phyloP scores from a whole-genome alignment of 2,797 vertebrate genomes.

The Chelidonichthys spinosus region DNA sequence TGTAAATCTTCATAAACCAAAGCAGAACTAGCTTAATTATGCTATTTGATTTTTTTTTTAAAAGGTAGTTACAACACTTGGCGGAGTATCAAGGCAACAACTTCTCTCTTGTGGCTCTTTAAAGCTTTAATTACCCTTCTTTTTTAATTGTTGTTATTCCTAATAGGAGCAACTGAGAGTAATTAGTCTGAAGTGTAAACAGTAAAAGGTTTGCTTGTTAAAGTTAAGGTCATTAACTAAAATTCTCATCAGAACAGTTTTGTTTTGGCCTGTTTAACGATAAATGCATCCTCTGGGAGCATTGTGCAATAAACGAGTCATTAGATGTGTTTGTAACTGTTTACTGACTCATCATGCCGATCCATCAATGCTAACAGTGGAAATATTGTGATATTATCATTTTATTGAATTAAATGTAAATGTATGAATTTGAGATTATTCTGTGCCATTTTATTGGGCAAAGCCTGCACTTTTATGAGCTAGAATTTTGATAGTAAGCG shows the following conservation, averaged over 20 bases:
- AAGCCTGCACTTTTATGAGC: no score
- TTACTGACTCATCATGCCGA: no score
- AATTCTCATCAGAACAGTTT: constrained; percentile 19
- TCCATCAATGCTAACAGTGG: no score
- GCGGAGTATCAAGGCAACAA: not conserved
- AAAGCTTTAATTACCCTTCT: not conserved
- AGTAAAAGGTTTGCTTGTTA: constrained; percentile 23
- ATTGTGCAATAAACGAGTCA: not conserved
- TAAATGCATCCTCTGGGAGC: not conserved
- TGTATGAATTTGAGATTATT: not conserved
- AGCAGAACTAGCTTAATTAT: not conserved
- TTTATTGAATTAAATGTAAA: not conserved
- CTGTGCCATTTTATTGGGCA: no score
- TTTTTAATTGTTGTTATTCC: not conserved
- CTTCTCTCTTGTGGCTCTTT: not conserved
- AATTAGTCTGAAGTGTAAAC: constrained; percentile 23
- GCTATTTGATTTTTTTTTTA: not conserved
- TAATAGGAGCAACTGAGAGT: constrained; percentile 21
- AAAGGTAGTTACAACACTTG: not conserved
- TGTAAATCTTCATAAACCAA: not conserved
- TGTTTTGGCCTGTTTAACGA: constrained; percentile 15
- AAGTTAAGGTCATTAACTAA: constrained; percentile 12
- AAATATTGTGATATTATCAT: not conserved
- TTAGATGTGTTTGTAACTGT: not conserved
- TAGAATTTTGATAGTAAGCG: no score